Base-by-base conservation (phyloP, 1,140 invertebrate genomes). In the Dendroctonus ponderosae region DNA sequence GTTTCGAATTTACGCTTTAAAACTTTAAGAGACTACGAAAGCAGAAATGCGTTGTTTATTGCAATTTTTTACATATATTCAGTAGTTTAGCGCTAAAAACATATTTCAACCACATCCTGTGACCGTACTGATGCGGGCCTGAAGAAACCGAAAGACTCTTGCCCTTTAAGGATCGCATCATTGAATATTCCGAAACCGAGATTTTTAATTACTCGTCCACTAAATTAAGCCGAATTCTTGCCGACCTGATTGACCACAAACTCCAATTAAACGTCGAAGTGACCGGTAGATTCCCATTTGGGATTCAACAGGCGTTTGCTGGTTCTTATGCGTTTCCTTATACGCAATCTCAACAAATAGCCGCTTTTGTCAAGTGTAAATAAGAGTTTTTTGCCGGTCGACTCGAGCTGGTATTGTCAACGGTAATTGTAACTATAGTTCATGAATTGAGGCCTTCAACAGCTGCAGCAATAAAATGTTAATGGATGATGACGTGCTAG, bases 231-330 rank as follows among this genome's bases (percentile, higher is more conserved):
- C 37, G 52, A 66, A 66, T 66, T 49, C 63, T 49, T 41, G 38
- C 39, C 26, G 44, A 6, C 39, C 63, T 66, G 63, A 66, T 66
- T 66, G 54, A 66, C 63, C 54, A 66, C 49, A 40, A 61, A 67
- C 60, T 58, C 57, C 65, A 67, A 67, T 67, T 67, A 67, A 67
- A 51, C 65, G 49, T 11, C 50, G n/a, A 67, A 61, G 57, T 67
- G 50, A 52, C 65, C 54, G 41, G 56, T 26, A 52, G 56, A 61
- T 60, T 51, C 65, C 57, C 58, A 61, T 60, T 67, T 67, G 65
- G 58, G 58, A 67, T 67, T 67, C 65, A 67, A 46, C 57, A 49
- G 58, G 65, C 65, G 65, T 67, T 61, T 67, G 50, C n/a, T 41
- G n/a, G 40, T 67, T 67, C 57, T 61, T 60, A 39, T 52, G 15